Conservation (phyloP, 2,113 vertebrate genomes). For the Symphodus melops region DNA sequence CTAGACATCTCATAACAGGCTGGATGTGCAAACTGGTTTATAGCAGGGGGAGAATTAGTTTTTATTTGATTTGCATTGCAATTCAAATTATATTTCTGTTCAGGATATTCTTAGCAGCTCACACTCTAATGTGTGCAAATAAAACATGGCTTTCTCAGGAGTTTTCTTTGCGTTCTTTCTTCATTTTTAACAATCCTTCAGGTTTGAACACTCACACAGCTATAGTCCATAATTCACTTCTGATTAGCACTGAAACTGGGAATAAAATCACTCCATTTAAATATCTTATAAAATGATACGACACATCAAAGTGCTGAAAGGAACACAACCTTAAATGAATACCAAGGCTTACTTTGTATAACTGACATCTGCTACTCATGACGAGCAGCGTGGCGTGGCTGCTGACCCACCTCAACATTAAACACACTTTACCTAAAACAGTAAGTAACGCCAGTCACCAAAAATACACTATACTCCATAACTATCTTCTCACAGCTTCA, state of each 20-base stretch:
- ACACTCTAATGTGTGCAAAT: constrained; percentile 16
- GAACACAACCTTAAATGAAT: neutral
- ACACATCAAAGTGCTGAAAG: neutral
- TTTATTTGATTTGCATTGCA: constrained; percentile 49
- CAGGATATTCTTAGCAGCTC: constrained; percentile 4
- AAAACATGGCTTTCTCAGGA: constrained; percentile 3
- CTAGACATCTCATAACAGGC: constrained; percentile 54
- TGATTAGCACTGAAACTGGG: neutral
- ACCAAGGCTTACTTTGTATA: neutral
- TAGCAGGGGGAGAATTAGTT: constrained; percentile 46
- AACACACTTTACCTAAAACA: neutral
- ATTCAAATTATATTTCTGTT: constrained; percentile 55
- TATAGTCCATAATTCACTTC: neutral
- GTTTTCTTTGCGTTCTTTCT: constrained; percentile 5
- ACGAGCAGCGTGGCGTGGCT: neutral
- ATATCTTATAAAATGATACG: neutral
- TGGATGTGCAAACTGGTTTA: constrained; percentile 48
- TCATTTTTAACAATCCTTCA: constrained; percentile 3
- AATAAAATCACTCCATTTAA: neutral
- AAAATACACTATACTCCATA: neutral
- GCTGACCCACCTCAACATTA: neutral
- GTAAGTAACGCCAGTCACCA: neutral
- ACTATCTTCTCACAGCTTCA: neutral
- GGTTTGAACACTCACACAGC: too few relatives aligned
- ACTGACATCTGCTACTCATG: neutral